Conservation (phyloP, 2,888 invertebrate species). For the Limnephilus auricula region DNA sequence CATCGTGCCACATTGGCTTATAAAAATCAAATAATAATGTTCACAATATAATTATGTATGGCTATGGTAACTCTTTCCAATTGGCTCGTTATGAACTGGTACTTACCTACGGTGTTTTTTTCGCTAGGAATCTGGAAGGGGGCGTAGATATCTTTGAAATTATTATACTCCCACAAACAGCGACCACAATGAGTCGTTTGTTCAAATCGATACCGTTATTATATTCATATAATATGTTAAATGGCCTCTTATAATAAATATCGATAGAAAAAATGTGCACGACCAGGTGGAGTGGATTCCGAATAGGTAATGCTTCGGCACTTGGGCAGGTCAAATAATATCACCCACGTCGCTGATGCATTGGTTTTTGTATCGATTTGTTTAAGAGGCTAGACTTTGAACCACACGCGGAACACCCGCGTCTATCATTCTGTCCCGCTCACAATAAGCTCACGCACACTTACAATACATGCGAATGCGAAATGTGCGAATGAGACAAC, state of each 20-base stretch:
- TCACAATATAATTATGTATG: neutral
- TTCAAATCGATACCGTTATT: conserved; percentile 23
- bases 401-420: no score
- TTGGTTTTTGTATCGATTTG: neutral
- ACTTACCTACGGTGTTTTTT: neutral
- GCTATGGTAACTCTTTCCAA: neutral
- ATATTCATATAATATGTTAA: neutral
- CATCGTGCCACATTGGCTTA: neutral
- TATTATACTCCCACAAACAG: neutral
- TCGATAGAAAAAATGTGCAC: neutral
- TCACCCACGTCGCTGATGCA: neutral
- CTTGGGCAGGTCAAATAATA: neutral
- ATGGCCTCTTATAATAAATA: conserved; percentile 12
- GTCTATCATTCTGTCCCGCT: no score
- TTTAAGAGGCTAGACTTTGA: no score
- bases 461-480: no score
- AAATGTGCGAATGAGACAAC: no score
- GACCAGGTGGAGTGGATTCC: neutral
- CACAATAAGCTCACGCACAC: no score
- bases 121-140: neutral
- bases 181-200: conserved; percentile 27
- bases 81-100: neutral
- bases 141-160: neutral
- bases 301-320: neutral
- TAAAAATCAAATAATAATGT: neutral